A percentile compares a stretch with the other conserved stretches of the same genome.
These are phyloP conservation scores for Ypsolopha scabrella DNA, from an alignment of 2,888 invertebrate genomes.

Conservation along the genomic window DNA sequence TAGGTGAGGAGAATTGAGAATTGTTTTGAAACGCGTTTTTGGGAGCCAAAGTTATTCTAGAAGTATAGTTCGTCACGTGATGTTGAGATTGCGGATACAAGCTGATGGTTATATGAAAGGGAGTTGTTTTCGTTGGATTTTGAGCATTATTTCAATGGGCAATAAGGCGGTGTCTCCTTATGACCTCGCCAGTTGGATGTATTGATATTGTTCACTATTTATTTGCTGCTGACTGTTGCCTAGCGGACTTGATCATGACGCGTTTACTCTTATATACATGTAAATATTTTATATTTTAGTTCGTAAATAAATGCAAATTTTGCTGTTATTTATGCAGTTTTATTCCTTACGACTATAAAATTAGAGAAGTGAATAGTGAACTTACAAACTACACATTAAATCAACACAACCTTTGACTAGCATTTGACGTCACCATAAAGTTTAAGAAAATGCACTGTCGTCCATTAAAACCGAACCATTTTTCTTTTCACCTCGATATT, in stretches of 20 bases:
- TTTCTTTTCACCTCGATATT: too few species aligned
- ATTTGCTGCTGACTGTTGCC: constrained; percentile 64
- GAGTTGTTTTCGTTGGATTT: too few species aligned
- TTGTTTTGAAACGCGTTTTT: neutral
- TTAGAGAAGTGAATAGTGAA: constrained; percentile 6
- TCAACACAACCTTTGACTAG: neutral
- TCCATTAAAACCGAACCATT: too few species aligned
- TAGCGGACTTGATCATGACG: constrained; percentile 63
- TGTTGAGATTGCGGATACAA: too few species aligned
- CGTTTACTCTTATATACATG: constrained; percentile 48
- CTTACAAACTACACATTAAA: constrained; percentile 3
- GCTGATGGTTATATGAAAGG: too few species aligned
- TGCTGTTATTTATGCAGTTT: constrained; percentile 28
- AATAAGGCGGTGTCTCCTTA: constrained; percentile 22
- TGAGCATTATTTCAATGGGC: neutral
- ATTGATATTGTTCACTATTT: constrained; percentile 36
- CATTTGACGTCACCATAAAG: neutral
- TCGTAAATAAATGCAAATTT: constrained; percentile 57
- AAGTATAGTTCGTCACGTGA: too few species aligned
- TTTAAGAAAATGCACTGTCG: too few species aligned
- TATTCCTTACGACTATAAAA: neutral
- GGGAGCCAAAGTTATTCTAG: neutral
- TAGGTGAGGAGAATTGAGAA: neutral
- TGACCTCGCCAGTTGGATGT: constrained; percentile 30
- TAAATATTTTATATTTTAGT: constrained; percentile 53